Evolutionary conservation across 2,888 invertebrate genomes (phyloP).

Genomic region (Mimas tiliae): DNA sequence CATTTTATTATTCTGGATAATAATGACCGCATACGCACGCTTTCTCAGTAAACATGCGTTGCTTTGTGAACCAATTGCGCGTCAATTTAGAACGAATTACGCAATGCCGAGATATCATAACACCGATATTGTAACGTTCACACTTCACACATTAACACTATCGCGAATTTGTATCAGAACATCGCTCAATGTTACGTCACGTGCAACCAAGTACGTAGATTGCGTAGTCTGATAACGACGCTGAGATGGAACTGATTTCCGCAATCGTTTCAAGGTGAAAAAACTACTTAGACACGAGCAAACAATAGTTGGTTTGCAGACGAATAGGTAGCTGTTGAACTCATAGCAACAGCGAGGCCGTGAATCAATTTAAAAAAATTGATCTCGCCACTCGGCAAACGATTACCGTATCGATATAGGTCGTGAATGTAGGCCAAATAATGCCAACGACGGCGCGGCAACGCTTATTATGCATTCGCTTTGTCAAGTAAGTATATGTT

Average conservation of each 20-base stretch:
- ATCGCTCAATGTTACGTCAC: slow-evolving; percentile 43
- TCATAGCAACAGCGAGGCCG: slow-evolving; percentile 26
- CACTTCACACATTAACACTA: slow-evolving; percentile 43
- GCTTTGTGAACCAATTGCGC: slow-evolving; percentile 68
- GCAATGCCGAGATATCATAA: slow-evolving; percentile 54
- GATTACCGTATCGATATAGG: slow-evolving; percentile 70
- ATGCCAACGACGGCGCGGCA: slow-evolving; percentile 7
- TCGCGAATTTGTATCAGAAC: slow-evolving; percentile 42
- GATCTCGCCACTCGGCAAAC: slow-evolving; percentile 45
- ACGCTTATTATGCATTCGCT: slow-evolving; percentile 11
- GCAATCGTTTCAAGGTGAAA: slow-evolving; percentile 29
- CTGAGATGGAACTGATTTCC: slow-evolving; percentile 28
- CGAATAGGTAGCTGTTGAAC: background rate
- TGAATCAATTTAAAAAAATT: slow-evolving; percentile 43
- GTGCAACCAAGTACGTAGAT: slow-evolving; percentile 38
- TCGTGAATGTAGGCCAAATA: slow-evolving; percentile 56
- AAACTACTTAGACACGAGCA: slow-evolving; percentile 24
- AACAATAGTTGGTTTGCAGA: slow-evolving; percentile 18
- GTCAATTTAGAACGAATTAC: slow-evolving; percentile 60
- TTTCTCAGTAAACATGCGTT: slow-evolving; percentile 33
- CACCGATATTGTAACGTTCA: slow-evolving; percentile 41
- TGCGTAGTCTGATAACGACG: slow-evolving; percentile 34
- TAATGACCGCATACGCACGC: slow-evolving; percentile 35
- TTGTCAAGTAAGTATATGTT: slow-evolving; percentile 1
- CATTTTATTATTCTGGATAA: background rate